Evolutionary conservation across 2,797 vertebrate genomes (phyloP).

Genomic region (Pseudochirops corinnae): DNA sequence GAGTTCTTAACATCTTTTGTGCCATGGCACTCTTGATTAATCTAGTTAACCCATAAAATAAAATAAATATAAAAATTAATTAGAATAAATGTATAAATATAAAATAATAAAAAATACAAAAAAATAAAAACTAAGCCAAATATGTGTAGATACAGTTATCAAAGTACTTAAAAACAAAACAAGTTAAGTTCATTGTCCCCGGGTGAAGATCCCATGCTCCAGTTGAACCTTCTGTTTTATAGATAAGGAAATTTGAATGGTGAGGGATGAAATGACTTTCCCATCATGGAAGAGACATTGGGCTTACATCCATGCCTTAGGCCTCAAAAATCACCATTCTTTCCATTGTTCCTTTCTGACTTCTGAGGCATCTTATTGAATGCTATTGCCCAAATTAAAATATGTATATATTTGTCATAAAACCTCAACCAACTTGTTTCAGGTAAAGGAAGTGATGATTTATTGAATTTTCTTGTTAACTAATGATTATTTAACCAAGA

Average conservation of each 20-base stretch:
- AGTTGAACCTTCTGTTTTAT: background rate
- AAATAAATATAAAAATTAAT: too few species aligned
- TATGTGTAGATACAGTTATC: background rate
- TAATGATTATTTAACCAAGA: constrained; percentile 78
- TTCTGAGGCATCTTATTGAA: background rate
- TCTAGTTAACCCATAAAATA: background rate
- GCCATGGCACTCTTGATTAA: background rate
- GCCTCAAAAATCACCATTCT: background rate
- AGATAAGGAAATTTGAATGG: background rate
- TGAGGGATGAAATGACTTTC: background rate
- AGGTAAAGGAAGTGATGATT: constrained; percentile 60
- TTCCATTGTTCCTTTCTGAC: background rate
- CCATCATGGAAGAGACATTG: background rate
- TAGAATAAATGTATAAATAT: too few species aligned
- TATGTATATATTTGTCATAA: constrained; percentile 52
- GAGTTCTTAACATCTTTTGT: background rate
- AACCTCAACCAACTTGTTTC: constrained; percentile 71
- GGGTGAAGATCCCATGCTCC: background rate
- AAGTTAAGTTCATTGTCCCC: background rate
- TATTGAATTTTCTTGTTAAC: constrained; percentile 80
- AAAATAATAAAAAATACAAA: background rate
- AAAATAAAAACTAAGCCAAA: background rate
- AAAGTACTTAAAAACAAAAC: background rate
- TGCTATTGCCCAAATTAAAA: background rate
- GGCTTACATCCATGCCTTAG: background rate